A percentile compares a stretch with the other conserved stretches of the same genome.
These are phyloP conservation scores for Dysmachus trigonus DNA, from an alignment of 2,888 invertebrate genomes.

Conservation along the genomic window DNA sequence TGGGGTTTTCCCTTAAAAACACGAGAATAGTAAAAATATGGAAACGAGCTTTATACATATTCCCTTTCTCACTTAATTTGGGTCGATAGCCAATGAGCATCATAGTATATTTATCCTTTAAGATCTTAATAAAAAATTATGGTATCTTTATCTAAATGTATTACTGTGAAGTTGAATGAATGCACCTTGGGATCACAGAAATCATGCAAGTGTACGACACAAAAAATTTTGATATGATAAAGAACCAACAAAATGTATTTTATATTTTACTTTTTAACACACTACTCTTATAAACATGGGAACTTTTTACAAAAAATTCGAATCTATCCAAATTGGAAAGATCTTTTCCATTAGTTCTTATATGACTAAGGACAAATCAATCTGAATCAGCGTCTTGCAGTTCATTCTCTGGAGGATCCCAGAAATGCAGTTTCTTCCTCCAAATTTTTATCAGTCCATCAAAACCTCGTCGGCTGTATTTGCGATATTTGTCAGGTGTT, in stretches of 20 bases:
- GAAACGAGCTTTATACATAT: too few species aligned
- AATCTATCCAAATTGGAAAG: neutral
- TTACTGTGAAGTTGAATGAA: too few species aligned
- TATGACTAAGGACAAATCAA: neutral
- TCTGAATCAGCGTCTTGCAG: neutral
- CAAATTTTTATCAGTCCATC: slow-evolving; percentile 88
- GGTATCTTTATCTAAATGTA: too few species aligned
- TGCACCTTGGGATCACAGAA: too few species aligned
- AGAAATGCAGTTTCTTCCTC: slow-evolving; percentile 84
- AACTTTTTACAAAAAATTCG: neutral
- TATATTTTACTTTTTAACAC: neutral
- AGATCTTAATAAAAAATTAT: too few species aligned
- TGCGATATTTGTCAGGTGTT: slow-evolving; percentile 87
- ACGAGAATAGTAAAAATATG: too few species aligned
- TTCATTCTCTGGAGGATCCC: slow-evolving; percentile 69
- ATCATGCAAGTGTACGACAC: too few species aligned
- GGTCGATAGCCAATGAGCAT: too few species aligned
- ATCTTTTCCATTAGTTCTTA: neutral
- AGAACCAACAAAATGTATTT: neutral
- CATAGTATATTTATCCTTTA: too few species aligned
- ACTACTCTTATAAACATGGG: neutral
- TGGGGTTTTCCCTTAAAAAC: neutral
- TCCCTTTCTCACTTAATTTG: too few species aligned
- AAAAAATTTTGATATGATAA: neutral
- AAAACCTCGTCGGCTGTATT: slow-evolving; percentile 93